Percentiles rank a stretch among this genome's conserved stretches.
These are phyloP conservation scores for Istiophorus platypterus DNA, from an alignment of 2,113 vertebrate genomes.

Conservation along the genomic window DNA sequence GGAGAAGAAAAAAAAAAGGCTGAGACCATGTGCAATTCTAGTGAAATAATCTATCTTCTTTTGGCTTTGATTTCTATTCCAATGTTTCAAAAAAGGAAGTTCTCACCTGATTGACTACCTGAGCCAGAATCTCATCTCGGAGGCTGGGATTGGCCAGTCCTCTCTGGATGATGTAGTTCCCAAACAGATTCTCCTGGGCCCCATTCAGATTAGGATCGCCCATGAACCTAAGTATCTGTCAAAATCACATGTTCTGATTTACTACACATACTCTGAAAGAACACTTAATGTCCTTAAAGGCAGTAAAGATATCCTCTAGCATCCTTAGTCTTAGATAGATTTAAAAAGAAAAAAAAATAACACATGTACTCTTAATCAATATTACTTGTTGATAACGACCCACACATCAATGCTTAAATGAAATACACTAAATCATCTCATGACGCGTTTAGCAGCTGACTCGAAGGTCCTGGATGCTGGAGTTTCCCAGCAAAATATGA, in stretches of 20 bases:
- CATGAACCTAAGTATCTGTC: slow-evolving; percentile 95
- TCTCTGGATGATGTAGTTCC: slow-evolving; percentile 95
- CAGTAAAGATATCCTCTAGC: not conserved
- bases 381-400: not conserved
- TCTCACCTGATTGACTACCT: slow-evolving; percentile 96
- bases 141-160: slow-evolving; percentile 88
- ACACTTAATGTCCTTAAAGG: not conserved
- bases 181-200: slow-evolving; percentile 91
- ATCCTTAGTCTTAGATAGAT: not conserved
- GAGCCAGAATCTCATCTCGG: slow-evolving; percentile 93
- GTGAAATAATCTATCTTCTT: not conserved
- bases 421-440: too few species aligned
- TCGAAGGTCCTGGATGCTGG: not conserved
- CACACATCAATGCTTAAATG: too few species aligned
- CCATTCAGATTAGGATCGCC: slow-evolving; percentile 92
- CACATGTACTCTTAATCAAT: not conserved
- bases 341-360: not conserved
- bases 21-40: not conserved
- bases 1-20: too few species aligned
- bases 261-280: not conserved
- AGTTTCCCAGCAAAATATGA: slow-evolving; percentile 17
- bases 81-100: not conserved
- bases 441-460: too few species aligned
- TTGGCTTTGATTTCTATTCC: not conserved
- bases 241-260: slow-evolving; percentile 3